Base-by-base conservation (phyloP, 2,888 invertebrate genomes). In the Callyntrura guangdongensis region DNA sequence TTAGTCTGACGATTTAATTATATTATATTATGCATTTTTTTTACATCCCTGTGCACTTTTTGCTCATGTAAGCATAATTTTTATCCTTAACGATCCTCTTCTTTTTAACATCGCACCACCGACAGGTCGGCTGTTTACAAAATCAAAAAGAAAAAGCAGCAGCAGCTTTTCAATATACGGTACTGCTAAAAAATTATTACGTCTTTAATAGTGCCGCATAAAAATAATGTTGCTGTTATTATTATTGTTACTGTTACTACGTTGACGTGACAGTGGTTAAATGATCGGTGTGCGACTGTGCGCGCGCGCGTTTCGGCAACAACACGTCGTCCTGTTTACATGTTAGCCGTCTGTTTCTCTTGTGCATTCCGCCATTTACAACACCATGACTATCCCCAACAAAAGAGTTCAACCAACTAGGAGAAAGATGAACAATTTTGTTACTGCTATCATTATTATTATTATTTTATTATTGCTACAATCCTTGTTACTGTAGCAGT, bases 391-490 rank as follows among this genome's bases (percentile, higher is more conserved):
- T 14, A 12, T 12, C 12, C 12, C 3, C 53, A 53, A 14, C 8
- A 53, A 53, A 12, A 53, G n/a, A 53, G 53, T 53, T 53, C 53
- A 53, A 53, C 53, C 53, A 53, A 53, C 53, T 53, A 5, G 53
- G 14, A 53, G 12, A n/a, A 53, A 53, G 12, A 53, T 53, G 53
- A 53, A 36, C 6, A 36, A 2, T 36, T 36, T 53, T 53, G 8
- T 53, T 53, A 53, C n/a, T 12, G n/a, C n/a, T 53, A 53, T 53
- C 53, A n/a, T n/a, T 53, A 53, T 53, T 53, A 53, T 53, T 53
- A 53, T 53, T 53, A 53, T 53, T 53, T 53, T 9, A n/a, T n/a
- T 53, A 53, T 53, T 53, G 8, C 8, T 53, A 36, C 36, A 2
- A 36, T 36, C 36, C 2, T 36, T 36, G 36, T 36, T 36, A 36